These are phyloP conservation scores for Ageneiosus marmoratus DNA, from an alignment of 2,113 vertebrate genomes.

Conservation along the genomic window DNA sequence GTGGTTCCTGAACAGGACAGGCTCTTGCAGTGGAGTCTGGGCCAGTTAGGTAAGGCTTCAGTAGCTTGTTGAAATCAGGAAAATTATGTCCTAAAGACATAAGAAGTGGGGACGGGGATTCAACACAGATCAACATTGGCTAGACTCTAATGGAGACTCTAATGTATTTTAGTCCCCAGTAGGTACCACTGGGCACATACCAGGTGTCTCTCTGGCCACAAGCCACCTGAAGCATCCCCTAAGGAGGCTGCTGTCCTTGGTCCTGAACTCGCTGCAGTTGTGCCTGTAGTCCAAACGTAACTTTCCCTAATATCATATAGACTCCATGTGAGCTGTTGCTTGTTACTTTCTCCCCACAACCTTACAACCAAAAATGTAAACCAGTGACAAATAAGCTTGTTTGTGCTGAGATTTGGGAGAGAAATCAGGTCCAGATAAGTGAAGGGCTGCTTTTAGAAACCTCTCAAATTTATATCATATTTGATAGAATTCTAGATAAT, in stretches of 20 bases:
- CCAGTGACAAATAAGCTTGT: background rate
- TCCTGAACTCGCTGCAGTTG: constrained; percentile 9
- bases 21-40: background rate
- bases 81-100: background rate
- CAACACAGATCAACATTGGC: background rate
- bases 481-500: background rate
- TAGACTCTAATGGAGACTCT: background rate
- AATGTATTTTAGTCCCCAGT: no score
- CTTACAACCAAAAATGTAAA: background rate
- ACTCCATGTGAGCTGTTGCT: background rate
- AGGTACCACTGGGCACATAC: background rate
- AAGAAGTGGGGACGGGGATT: background rate
- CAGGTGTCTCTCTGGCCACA: background rate
- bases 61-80: background rate
- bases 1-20: background rate
- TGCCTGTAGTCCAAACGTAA: background rate
- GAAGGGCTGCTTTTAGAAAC: background rate
- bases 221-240: background rate
- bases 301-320: background rate
- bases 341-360: background rate
- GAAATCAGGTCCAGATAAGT: background rate
- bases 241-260: constrained; percentile 24
- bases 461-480: background rate
- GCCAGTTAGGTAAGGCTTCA: no score
- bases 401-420: background rate